These are phyloP conservation scores for Sciurus vulgaris DNA, from an alignment of 2,797 vertebrate species.

Conservation along the genomic window DNA sequence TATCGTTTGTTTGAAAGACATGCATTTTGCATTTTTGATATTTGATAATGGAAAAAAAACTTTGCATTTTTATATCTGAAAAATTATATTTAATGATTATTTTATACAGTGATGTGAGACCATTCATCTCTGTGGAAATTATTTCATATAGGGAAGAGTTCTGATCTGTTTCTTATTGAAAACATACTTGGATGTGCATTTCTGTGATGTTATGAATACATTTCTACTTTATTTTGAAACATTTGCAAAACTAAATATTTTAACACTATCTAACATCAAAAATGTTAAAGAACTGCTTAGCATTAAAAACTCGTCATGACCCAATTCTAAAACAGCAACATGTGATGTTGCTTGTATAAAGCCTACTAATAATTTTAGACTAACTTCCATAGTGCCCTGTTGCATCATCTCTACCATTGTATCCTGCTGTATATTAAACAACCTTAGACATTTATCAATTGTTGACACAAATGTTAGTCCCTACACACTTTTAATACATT, in stretches of 20 bases:
- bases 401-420: constrained; percentile 92
- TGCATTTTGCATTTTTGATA: constrained; percentile 86
- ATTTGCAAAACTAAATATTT: constrained; percentile 88
- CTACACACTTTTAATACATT: constrained; percentile 96
- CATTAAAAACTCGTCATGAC: constrained; percentile 86
- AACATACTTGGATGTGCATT: constrained; percentile 91
- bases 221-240: constrained; percentile 90
- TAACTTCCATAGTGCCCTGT: constrained; percentile 90
- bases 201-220: constrained; percentile 90
- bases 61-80: constrained; percentile 92
- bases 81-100: constrained; percentile 93
- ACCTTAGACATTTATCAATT: constrained; percentile 93
- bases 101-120: constrained; percentile 91
- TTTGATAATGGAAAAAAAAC: constrained; percentile 91
- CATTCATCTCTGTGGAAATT: constrained; percentile 94
- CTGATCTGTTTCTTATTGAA: constrained; percentile 91
- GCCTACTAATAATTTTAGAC: constrained; percentile 93
- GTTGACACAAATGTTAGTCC: constrained; percentile 92
- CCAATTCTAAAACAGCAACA: constrained; percentile 89
- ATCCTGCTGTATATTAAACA: constrained; percentile 92
- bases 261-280: constrained; percentile 89
- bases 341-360: constrained; percentile 93
- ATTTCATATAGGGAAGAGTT: constrained; percentile 91
- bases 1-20: constrained; percentile 88
- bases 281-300: constrained; percentile 86